A percentile compares a stretch with the other conserved stretches of the same genome.
These are phyloP conservation scores for Paradoxurus hermaphroditus DNA, from an alignment of 2,113 vertebrate species.

Conservation along the genomic window DNA sequence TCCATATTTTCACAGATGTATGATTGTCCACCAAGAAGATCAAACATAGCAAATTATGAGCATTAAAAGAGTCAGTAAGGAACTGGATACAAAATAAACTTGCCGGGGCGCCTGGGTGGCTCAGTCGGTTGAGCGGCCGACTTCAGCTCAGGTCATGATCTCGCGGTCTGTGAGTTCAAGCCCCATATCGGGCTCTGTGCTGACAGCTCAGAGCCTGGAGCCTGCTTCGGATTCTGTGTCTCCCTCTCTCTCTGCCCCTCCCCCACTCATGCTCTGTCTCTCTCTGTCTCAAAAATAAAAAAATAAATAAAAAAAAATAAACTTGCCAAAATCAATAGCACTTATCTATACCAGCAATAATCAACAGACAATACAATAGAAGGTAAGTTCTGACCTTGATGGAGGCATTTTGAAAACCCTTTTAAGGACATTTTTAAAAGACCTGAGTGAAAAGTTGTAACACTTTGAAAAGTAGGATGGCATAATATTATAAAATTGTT, in stretches of 20 bases:
- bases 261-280: too few relatives aligned
- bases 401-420: neutral
- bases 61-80: neutral
- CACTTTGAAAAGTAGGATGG: neutral
- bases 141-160: too few relatives aligned
- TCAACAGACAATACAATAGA: neutral
- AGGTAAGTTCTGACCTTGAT: neutral
- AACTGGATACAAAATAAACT: neutral
- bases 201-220: too few relatives aligned
- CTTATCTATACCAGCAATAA: neutral
- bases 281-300: too few relatives aligned
- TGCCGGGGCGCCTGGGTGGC: too few relatives aligned
- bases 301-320: too few relatives aligned
- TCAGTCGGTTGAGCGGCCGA: too few relatives aligned
- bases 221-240: too few relatives aligned
- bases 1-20: neutral
- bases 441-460: neutral
- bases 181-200: too few relatives aligned
- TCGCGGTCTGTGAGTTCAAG: too few relatives aligned
- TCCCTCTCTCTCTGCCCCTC: too few relatives aligned
- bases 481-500: neutral
- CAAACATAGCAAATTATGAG: neutral
- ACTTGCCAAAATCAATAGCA: neutral
- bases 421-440: neutral
- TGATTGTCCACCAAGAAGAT: neutral